Evolutionary conservation across 2,888 invertebrate species (phyloP), one percentile per base, ranked within the genome.

Genomic region (Sepioteuthis lessoniana): DNA sequence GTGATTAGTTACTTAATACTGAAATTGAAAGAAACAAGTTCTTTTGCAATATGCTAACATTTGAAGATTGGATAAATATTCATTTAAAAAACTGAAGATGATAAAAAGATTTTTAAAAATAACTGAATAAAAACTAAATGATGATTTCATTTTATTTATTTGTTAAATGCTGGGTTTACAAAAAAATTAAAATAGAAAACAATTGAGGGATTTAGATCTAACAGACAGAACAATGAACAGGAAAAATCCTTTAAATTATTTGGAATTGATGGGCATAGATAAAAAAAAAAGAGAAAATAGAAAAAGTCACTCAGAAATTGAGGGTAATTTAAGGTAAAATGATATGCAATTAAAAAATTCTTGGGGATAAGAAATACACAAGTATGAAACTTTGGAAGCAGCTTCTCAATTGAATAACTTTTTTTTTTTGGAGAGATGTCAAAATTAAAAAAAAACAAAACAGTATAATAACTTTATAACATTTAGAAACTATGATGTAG

Each of bases 81-180:
- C 21, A 50, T 47, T 19, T 13, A 16, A 16, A 47, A 47, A 47
- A 47, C 47, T 19, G 47, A 47, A 19, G 47, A 47, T 47, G 16
- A 47, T 47, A 47, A 16, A 13, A 13, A 47, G 13, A 13, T 19
- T 25, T 31, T 10, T n/a, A 76, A n/a, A 76, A 76, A 76, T 76
- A 76, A 76, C n/a, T n/a, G 76, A 76, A 76, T 16, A 76, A 35
- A 76, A 76, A 13, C n/a, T 76, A 35, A 76, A n/a, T 35, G n/a
- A 60, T 60, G 60, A 76, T 76, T 76, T 76, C n/a, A 76, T 76
- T 76, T 76, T 76, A 31, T n/a, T 76, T 76, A n/a, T n/a, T 76
- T 76, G n/a, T n/a, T 76, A n/a, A 76, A 76, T 76, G 76, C 76
- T n/a, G n/a, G 76, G 76, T 76, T 76, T 76, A 76, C 76, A 76